Base-by-base conservation (phyloP, 2,113 vertebrate species). In the Accipiter virgatus region DNA sequence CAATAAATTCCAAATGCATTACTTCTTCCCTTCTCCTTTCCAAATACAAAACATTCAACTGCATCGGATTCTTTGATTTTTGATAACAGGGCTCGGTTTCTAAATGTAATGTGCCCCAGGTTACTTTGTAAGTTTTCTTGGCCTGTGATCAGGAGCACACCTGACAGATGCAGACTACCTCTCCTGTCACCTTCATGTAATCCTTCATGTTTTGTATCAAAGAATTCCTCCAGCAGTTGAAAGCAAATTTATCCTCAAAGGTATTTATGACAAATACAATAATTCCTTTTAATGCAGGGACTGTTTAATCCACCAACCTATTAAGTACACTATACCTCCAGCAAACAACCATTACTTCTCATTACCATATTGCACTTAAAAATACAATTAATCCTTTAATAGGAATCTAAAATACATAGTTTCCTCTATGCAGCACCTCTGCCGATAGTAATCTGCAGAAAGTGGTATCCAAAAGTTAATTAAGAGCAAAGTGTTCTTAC, bases 141-240 rank as follows among this genome's bases (percentile, higher is more conserved):
- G 98, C 97, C 87, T 36, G 53, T 95, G 95, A 95, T 98, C 98
- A 98, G 97, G 90, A 93, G 91, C 97, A 97, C 98, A 98, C 98
- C 98, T 98, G 98, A 98, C 98, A 98, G 98, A 98, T 98, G 98
- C 94, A 61, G 95, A 88, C 97, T 96, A 97, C 96, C 90, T 97
- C 70, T 96, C 97, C 98, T 97, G 87, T 97, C 96, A 98, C 97
- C 98, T 97, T 92, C 80, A 16, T 81, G 97, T 97, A 97, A 98
- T 98, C 96, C 97, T 97, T 98, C 97, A 97, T 93, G 97, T 96
- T 97, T 96, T 65, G 27, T 95, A 97, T 98, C 97, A 98, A 98
- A 98, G 98, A 96, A 97, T 85, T 96, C 96, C 79, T 96, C 95
- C 95, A 74, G 20, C 95, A 97, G 97, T 94, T 94, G 96, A 97